Conservation (phyloP, 92 coral and sea anemone species). For the Metridium senile region DNA sequence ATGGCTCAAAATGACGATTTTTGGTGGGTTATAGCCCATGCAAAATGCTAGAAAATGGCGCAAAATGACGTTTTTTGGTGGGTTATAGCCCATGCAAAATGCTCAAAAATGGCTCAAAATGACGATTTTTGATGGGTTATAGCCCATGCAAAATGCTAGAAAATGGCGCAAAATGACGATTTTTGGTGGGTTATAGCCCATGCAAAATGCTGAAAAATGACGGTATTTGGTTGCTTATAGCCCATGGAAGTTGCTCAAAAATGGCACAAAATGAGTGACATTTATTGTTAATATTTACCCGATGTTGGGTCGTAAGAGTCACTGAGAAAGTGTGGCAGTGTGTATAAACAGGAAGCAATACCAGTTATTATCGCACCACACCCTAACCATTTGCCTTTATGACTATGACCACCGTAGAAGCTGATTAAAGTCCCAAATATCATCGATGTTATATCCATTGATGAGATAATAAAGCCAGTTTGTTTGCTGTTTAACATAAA, state of each 20-base stretch:
- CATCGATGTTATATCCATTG: conserved; percentile 35
- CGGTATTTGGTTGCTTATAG: not conserved
- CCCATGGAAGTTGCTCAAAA: not conserved
- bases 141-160: too few relatives aligned
- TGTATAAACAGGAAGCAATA: conserved; percentile 23
- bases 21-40: too few relatives aligned
- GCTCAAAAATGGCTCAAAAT: not conserved
- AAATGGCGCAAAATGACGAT: not conserved
- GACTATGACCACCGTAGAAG: conserved; percentile 38
- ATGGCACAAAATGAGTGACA: not conserved
- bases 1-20: not conserved
- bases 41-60: not conserved
- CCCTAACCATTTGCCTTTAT: conserved; percentile 46
- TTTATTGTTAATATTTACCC: conserved; percentile 12
- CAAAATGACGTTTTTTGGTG: not conserved
- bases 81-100: too few relatives aligned
- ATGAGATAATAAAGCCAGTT: conserved; percentile 38
- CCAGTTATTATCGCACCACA: conserved; percentile 40
- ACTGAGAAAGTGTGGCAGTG: conserved; percentile 31
- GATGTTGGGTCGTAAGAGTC: conserved; percentile 22
- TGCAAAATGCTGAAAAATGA: not conserved
- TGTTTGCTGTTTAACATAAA: conserved; percentile 34
- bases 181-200: too few relatives aligned
- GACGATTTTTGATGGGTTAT: too few relatives aligned
- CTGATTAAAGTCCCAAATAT: conserved; percentile 25